These are phyloP conservation scores for Oxyteleia sp. DNA, from an alignment of 2,888 invertebrate species.

Conservation along the genomic window DNA sequence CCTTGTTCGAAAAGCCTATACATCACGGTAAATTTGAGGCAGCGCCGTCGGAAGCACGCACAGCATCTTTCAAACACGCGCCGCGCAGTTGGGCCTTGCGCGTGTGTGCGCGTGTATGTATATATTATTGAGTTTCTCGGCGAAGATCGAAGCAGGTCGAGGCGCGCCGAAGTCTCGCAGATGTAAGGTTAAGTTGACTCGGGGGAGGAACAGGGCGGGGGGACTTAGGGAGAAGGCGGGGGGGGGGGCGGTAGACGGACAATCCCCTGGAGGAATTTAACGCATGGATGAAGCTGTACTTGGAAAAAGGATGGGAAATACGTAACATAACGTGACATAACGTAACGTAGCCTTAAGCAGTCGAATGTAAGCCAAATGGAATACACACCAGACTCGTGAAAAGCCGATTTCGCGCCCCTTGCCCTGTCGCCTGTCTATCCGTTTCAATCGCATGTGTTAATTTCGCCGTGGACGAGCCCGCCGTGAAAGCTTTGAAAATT, in stretches of 20 bases:
- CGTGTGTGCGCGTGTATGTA: conserved; percentile 32
- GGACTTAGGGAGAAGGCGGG: no score
- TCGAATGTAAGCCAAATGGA: conserved; percentile 59
- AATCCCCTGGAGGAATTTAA: conserved; percentile 82
- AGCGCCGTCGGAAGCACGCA: conserved; percentile 40
- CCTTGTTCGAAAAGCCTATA: conserved; percentile 42
- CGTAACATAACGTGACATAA: conserved; percentile 79
- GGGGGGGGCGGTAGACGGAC: conserved; percentile 70
- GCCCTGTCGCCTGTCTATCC: conserved; percentile 20
- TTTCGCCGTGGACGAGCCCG: conserved; percentile 32
- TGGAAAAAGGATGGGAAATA: conserved; percentile 71
- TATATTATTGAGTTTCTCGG: conserved; percentile 58
- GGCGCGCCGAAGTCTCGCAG: conserved; percentile 49
- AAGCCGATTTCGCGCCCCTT: conserved; percentile 51
- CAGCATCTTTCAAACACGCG: conserved; percentile 52
- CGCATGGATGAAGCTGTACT: conserved; percentile 81
- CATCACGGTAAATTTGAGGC: conserved; percentile 54
- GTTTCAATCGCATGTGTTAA: conserved; percentile 56
- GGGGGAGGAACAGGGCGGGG: conserved; percentile 8
- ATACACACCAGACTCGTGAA: conserved; percentile 62
- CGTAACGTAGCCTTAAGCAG: conserved; percentile 74
- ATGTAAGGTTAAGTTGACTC: conserved; percentile 51
- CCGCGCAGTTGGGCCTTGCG: not conserved
- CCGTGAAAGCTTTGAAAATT: conserved; percentile 6
- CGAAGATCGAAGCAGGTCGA: conserved; percentile 58